A percentile compares a stretch with the other conserved stretches of the same genome.
Conservation (phyloP, 2,113 vertebrate species). For the Prinia subflava region DNA sequence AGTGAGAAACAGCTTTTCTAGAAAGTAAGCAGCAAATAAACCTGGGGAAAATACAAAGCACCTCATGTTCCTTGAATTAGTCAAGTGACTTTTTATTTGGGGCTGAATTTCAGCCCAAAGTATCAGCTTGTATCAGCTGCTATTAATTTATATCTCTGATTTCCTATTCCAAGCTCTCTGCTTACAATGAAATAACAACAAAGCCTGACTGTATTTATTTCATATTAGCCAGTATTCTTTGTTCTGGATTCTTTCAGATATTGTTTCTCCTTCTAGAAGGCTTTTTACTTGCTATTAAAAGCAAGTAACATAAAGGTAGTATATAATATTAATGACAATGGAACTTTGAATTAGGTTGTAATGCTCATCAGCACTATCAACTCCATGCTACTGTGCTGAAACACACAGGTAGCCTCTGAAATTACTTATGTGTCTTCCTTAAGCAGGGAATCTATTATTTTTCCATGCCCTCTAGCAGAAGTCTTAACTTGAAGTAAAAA, state of each 20-base stretch:
- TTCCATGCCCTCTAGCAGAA: not conserved
- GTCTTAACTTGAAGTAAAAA: not conserved
- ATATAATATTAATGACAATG: not conserved
- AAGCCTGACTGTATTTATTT: not conserved
- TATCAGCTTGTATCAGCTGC: not conserved
- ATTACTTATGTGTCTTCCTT: not conserved
- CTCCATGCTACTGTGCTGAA: not conserved
- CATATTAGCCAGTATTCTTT: not conserved
- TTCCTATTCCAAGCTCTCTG: not conserved
- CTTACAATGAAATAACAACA: not conserved
- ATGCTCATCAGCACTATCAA: not conserved
- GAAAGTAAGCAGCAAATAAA: not conserved
- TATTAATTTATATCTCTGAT: not conserved
- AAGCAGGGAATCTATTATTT: not conserved
- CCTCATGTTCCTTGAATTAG: not conserved
- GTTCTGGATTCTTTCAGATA: not conserved
- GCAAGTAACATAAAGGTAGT: not conserved
- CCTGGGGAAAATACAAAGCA: not conserved
- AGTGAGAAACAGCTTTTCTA: not conserved
- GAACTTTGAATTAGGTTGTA: not conserved
- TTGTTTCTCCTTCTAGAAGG: rapidly evolving
- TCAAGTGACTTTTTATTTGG: not conserved
- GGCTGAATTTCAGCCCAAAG: not conserved
- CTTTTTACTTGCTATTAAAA: not conserved
- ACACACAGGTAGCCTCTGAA: not conserved